These are phyloP conservation scores for Clusia tigrina DNA, from an alignment of 2,888 invertebrate genomes.

Conservation along the genomic window DNA sequence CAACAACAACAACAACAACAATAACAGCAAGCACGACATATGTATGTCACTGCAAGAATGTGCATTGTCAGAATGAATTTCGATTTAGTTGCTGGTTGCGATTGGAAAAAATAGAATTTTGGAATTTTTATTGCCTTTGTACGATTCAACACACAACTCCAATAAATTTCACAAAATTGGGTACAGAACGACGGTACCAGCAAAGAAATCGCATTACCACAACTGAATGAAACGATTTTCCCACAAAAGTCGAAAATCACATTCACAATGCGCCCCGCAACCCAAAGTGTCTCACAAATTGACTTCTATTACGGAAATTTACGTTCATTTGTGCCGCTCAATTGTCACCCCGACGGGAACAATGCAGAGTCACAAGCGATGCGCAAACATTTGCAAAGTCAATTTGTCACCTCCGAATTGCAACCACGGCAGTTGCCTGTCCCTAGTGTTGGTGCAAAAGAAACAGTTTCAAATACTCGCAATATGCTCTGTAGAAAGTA, in stretches of 20 bases:
- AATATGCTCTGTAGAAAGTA: too few species aligned
- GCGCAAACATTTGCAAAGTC: constrained; percentile 3
- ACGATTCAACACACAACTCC: not conserved
- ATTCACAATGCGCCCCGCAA: not conserved
- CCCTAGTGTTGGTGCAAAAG: too few species aligned
- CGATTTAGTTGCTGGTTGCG: not conserved
- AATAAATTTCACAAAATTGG: not conserved
- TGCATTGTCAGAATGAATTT: constrained; percentile 23
- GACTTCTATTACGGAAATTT: not conserved
- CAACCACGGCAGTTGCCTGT: too few species aligned
- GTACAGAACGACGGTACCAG: not conserved
- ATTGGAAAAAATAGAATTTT: not conserved
- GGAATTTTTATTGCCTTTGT: not conserved
- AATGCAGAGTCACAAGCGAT: not conserved
- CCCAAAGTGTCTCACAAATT: not conserved
- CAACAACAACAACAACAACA: constrained; percentile 12
- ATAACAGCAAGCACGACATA: not conserved
- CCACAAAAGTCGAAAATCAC: not conserved
- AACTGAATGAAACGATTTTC: not conserved
- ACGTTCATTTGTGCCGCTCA: constrained; percentile 39
- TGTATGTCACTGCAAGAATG: constrained; percentile 12
- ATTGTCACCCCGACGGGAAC: constrained; percentile 39
- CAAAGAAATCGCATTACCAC: not conserved
- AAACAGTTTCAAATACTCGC: too few species aligned
- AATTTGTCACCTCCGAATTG: constrained; percentile 3